phyloP scores from a whole-genome alignment of 2,113 vertebrate genomes.

The Myotis lucifugus region DNA sequence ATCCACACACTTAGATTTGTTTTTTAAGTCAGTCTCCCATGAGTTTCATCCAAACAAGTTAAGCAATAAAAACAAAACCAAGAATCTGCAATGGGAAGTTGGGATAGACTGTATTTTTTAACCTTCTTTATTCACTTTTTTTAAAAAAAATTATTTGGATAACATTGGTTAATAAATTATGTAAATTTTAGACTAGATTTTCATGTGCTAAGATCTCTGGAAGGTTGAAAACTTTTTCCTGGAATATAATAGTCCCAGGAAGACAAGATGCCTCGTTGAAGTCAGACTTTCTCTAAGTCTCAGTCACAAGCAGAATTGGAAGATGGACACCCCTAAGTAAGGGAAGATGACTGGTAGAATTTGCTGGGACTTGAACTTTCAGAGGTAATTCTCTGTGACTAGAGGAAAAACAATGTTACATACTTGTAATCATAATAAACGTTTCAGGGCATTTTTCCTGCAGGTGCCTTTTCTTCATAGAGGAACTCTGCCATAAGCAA shows the following conservation, averaged over 20 bases:
- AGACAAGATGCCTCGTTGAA: background rate
- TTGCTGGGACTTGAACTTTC: background rate
- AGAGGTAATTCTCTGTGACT: background rate
- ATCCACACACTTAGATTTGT: background rate
- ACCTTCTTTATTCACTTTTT: background rate
- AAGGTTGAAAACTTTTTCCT: background rate
- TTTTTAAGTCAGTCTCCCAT: background rate
- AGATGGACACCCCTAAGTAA: background rate
- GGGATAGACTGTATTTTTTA: background rate
- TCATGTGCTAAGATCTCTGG: background rate
- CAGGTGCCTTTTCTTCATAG: background rate
- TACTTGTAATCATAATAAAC: background rate
- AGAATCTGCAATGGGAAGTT: background rate
- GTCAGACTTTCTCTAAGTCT: background rate
- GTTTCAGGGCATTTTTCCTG: background rate
- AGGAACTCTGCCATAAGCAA: background rate
- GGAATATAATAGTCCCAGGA: background rate
- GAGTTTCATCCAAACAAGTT: background rate
- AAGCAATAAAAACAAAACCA: background rate
- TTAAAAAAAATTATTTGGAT: background rate
- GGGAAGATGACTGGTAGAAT: background rate
- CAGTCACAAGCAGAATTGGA: background rate
- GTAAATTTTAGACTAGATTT: background rate
- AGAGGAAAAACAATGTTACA: background rate
- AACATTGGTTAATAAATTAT: background rate